Base-by-base conservation (phyloP, 2,113 vertebrate species). In the Myrmecophaga tridactyla region DNA sequence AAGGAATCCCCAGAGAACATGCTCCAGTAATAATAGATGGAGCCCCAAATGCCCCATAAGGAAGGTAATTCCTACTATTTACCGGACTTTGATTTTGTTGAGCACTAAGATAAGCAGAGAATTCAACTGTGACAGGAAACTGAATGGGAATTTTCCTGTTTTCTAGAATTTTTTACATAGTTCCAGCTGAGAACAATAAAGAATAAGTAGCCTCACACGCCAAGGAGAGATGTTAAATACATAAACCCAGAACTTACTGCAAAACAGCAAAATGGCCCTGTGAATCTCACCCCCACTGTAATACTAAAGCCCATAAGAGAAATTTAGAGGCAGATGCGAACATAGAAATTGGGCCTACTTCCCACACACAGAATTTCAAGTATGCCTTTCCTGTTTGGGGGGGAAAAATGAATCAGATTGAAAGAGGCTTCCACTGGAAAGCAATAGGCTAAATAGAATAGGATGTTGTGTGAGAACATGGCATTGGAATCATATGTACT, bases 91-190 rank as follows among this genome's bases (percentile, higher is more conserved):
- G 34, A 6, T 51, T 48, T 41, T 63, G 36, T 36, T 83, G 34
- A 78, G 36, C 51, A 29, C 69, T 58, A 31, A 75, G 34, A 39
- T 15, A 23, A 86, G 23, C 39, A 34, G 21, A 25, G 23, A 63
- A 36, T 58, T 77, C 63, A 87, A 25, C 17, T 76, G 29, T n/a
- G 63, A 95, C 62, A 73, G 5, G 15, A 53, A 34, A 36, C 7
- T 7, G n/a, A 36, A 43, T 67, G 46, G 23, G 17, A 36, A 25
- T 81, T 82, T 87, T 73, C 82, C 56, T 90, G 39, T 84, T 88
- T 21, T 77, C 92, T 77, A 27, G 36, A 90, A 81, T 81, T 87
- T 80, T 76, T 94, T 34, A 92, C 92, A 73, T 4, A 43, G 15
- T 77, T 36, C 60, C 78, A 77, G 25, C 51, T 48, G n/a, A 73